Evolutionary conservation across 2,888 invertebrate genomes (phyloP), one percentile per base, ranked within the genome.

Genomic region (Nomada ferruginata): DNA sequence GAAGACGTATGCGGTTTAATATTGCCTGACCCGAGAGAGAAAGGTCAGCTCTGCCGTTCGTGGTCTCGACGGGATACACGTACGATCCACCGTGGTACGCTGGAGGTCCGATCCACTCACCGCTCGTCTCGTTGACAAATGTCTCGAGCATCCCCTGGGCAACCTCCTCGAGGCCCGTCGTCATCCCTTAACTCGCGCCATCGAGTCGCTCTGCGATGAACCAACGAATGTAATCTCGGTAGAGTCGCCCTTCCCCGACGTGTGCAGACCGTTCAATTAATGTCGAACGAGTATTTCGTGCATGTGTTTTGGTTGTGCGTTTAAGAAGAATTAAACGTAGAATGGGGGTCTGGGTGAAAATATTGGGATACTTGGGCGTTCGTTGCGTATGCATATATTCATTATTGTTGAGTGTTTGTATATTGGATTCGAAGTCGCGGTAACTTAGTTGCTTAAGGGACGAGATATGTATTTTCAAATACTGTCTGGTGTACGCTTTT

Each of bases 81-180:
- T 89, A 91, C 85, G 83, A 78, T 63, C 60, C 60, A 71, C 70
- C 83, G 81, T 76, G 77, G 82, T 76, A 82, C 82, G 80, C 83
- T 64, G 85, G 82, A 85, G 84, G 76, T 83, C 82, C 87, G 87
- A 90, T 92, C 91, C 91, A 92, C 93, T 93, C 92, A 89, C 87
- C 90, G 90, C 90, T 92, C 92, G 91, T 91, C 91, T 89, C 89
- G 90, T 93, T 93, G 93, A 93, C 93, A 93, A 93, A 93, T 93
- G 93, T 93, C 93, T 91, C 89, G 74, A 78, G 90, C 92, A 89
- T 92, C 92, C 92, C 91, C 79, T 87, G 92, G 91, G 91, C 85
- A 85, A 85, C 86, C 86, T 79, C 71, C 82, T 81, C 83, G 75
- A 76, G 76, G 80, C 77, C 64, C 86, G 65, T 64, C 79, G 66